Evolutionary conservation across 2,797 vertebrate genomes (phyloP).

Genomic region (Meda fulgida): DNA sequence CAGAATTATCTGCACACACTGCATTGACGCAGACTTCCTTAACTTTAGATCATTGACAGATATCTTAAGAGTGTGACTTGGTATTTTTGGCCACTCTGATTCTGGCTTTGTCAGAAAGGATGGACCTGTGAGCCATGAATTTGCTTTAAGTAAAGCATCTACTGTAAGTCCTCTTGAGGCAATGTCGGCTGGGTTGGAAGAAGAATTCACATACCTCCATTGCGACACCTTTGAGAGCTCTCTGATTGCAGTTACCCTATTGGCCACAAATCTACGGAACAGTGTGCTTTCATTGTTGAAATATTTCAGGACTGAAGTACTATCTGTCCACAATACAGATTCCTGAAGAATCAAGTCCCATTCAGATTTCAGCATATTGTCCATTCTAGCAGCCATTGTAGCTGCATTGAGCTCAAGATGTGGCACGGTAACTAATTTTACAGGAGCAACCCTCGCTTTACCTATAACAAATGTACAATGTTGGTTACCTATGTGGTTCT

Average conservation of each 20-base stretch:
- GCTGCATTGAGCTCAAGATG: neutral
- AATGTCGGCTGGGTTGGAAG: neutral
- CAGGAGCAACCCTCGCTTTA: too few relatives aligned
- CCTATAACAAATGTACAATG: too few relatives aligned
- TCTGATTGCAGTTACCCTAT: neutral
- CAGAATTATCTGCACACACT: neutral
- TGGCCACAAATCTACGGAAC: neutral
- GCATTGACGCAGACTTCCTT: neutral
- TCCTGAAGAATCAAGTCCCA: neutral
- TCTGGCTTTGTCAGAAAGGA: conserved; percentile 17
- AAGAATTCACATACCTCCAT: neutral
- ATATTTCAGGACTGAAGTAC: conserved; percentile 14
- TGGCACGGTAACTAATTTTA: too few relatives aligned
- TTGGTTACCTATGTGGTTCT: too few relatives aligned
- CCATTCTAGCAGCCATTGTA: conserved; percentile 7
- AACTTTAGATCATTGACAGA: neutral
- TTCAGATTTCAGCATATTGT: conserved; percentile 1
- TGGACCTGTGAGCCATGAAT: conserved; percentile 7
- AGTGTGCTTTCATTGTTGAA: conserved; percentile 6
- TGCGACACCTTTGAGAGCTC: neutral
- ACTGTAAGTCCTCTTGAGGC: conserved; percentile 6
- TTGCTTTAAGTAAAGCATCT: neutral
- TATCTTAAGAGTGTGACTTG: neutral
- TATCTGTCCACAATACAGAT: conserved; percentile 10
- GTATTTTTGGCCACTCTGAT: neutral